Conservation (phyloP, 1,140 invertebrate species). For the Micrasema longulum region DNA sequence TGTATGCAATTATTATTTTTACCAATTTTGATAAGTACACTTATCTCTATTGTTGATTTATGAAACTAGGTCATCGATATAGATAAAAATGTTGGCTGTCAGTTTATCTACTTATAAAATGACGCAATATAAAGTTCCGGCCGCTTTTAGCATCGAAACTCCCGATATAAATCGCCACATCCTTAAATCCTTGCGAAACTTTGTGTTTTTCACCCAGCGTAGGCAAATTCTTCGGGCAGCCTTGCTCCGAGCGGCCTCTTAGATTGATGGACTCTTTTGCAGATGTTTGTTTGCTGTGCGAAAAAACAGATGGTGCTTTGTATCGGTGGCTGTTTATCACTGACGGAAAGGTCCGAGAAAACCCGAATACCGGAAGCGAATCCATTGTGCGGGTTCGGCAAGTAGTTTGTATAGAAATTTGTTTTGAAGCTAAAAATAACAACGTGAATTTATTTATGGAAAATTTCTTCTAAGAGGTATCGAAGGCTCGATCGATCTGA, state of each 20-base stretch:
- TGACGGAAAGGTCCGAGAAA: constrained; percentile 34
- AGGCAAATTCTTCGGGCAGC: constrained; percentile 51
- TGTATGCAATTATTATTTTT: too few species aligned
- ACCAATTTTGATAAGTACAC: too few species aligned
- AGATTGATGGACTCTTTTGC: constrained; percentile 54
- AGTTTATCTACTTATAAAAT: constrained; percentile 8
- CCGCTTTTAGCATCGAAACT: constrained; percentile 5
- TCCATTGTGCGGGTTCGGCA: constrained; percentile 27
- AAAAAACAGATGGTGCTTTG: constrained; percentile 50
- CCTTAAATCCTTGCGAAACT: constrained; percentile 27
- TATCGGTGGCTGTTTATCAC: constrained; percentile 49
- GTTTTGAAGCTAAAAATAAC: constrained; percentile 29
- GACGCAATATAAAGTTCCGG: constrained; percentile 6
- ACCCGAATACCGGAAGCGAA: constrained; percentile 23
- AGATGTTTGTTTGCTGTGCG: constrained; percentile 48
- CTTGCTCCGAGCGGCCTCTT: constrained; percentile 41
- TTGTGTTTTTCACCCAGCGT: constrained; percentile 27
- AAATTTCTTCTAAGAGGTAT: too few species aligned
- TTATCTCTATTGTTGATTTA: too few species aligned
- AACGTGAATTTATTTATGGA: too few species aligned
- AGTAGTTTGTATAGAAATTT: constrained; percentile 31
- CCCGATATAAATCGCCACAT: constrained; percentile 36
- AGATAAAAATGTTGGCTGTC: too few species aligned
- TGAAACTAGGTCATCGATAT: too few species aligned
- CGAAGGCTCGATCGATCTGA: too few species aligned